These are phyloP conservation scores for Puntigrus tetrazona DNA, from an alignment of 2,113 vertebrate genomes.

Conservation along the genomic window DNA sequence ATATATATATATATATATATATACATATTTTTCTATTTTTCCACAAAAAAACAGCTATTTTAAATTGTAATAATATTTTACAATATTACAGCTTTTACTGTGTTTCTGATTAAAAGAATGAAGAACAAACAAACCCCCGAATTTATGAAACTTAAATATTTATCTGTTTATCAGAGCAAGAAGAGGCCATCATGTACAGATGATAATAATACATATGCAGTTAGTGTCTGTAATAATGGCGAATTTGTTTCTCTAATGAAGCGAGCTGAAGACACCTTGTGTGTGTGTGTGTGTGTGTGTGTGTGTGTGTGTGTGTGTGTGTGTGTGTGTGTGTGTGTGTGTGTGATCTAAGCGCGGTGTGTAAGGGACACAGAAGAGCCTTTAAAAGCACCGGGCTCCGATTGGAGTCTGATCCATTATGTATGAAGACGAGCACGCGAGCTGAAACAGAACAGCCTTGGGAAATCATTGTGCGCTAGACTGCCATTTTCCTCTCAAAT, in stretches of 20 bases:
- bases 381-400: slow-evolving; percentile 33
- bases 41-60: not conserved
- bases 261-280: not conserved
- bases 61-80: not conserved
- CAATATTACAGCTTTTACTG: not conserved
- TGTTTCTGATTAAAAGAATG: not conserved
- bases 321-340: no score
- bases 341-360: slow-evolving; percentile 41
- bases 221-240: slow-evolving; percentile 1
- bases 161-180: not conserved
- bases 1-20: no score
- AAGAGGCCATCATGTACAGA: not conserved
- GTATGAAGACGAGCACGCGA: slow-evolving; percentile 42
- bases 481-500: slow-evolving; percentile 20
- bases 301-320: no score
- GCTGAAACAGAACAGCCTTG: slow-evolving; percentile 38
- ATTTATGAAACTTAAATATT: not conserved
- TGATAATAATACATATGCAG: not conserved
- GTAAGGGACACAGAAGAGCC: slow-evolving; percentile 7
- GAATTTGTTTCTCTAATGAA: not conserved
- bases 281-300: slow-evolving; percentile 21
- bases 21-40: no score
- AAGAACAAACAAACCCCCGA: not conserved
- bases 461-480: slow-evolving; percentile 49
- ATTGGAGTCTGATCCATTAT: slow-evolving; percentile 50